A percentile compares a stretch with the other conserved stretches of the same genome.
Evolutionary conservation across 2,797 vertebrate species (phyloP).

Genomic region (Halcyon leucocephala): DNA sequence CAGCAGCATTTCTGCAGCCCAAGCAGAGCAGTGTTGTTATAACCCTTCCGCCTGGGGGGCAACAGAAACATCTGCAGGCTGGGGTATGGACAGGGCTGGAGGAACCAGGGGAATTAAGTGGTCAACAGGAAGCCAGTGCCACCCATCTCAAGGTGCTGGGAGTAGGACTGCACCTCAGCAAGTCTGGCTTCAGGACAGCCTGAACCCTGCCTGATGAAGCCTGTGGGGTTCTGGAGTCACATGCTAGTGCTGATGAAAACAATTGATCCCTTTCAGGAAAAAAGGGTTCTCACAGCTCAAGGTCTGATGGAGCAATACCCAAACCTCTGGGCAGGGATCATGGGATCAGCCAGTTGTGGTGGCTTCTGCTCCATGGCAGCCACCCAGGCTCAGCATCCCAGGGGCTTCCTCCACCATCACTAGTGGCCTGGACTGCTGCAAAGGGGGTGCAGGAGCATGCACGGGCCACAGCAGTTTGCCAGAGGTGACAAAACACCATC

Average conservation of each 20-base stretch:
- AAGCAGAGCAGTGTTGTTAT: not conserved
- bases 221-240: accelerated
- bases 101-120: not conserved
- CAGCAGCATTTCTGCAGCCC: not conserved
- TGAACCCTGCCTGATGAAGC: not conserved
- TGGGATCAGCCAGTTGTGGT: not conserved
- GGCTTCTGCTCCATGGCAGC: not conserved
- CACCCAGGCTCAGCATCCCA: not conserved
- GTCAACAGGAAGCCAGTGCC: not conserved
- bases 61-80: not conserved
- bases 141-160: not conserved
- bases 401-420: not conserved
- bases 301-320: not conserved
- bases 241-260: not conserved
- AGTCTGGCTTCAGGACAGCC: not conserved
- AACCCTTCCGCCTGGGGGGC: not conserved
- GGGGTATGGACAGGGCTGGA: accelerated
- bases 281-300: too few species aligned
- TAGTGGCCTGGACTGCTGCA: not conserved
- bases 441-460: not conserved
- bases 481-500: not conserved
- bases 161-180: not conserved
- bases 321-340: not conserved
- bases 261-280: not conserved
- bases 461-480: not conserved